Evolutionary conservation across 1,140 invertebrate species (phyloP), one percentile per base, ranked within the genome.

Genomic region (Drosophila busckii): DNA sequence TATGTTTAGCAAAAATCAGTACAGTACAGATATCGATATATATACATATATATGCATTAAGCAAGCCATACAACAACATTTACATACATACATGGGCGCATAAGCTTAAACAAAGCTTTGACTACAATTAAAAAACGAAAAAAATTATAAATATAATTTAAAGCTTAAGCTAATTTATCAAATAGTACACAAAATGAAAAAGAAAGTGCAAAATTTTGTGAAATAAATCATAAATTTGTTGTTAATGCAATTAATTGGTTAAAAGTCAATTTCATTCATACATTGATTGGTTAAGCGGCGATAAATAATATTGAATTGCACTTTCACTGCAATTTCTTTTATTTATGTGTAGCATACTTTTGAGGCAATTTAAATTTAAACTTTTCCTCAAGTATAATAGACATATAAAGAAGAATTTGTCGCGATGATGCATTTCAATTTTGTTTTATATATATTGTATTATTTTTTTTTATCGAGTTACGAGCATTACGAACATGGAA

Each of bases 11-110:
- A 48, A 34, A 75, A 22, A 69, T 60, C 61, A 64, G 56, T 63
- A 37, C n/a, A 34, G 35, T 38, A 31, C 49, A 15, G 26, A 42
- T 15, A 37, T 42, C 31, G 38, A 44, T 20, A 12, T 17, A 61
- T 22, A 63, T 35, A 49, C 15, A 55, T 19, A 42, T 8, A 19
- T 12, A 8, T 34, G 40, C 37, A 62, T 54, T 35, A 80, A 67
- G 28, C 52, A 73, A 80, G 75, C 75, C 75, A 73, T 64, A 54
- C 48, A 68, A 59, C 41, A 62, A 70, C n/a, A 15, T 68, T 65
- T 80, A 70, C 69, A 64, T 71, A 83, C 84, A 85, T 85, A 85
- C 83, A 85, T 80, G 70, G 59, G 73, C 70, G 50, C 67, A 78
- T 65, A 58, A 55, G 70, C 46, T 69, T 66, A 49, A 82, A 68